Percentiles rank a stretch among this genome's conserved stretches.
Conservation (phyloP, 2,797 vertebrate species). For the Platalea minor region DNA sequence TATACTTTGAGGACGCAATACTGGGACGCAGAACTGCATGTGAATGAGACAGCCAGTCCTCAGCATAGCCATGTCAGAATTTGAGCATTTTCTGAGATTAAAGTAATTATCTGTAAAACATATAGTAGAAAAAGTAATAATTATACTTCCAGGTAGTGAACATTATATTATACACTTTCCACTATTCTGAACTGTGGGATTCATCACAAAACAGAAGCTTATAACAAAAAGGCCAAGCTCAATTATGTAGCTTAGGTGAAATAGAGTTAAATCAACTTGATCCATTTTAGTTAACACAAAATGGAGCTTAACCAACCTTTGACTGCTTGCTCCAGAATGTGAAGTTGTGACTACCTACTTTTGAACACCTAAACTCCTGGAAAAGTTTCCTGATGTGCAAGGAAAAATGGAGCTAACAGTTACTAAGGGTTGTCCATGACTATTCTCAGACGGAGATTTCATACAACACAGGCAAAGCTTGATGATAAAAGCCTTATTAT, state of each 20-base stretch:
- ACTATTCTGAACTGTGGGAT: not conserved
- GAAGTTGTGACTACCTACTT: not conserved
- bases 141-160: not conserved
- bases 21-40: not conserved
- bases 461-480: not conserved
- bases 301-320: not conserved
- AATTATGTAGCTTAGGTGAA: not conserved
- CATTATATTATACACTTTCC: not conserved
- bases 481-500: not conserved
- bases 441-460: not conserved
- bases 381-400: not conserved
- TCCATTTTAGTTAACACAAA: not conserved
- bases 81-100: not conserved
- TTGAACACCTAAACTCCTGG: not conserved
- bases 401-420: not conserved
- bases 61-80: not conserved
- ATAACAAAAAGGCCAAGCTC: not conserved
- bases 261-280: not conserved
- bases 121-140: not conserved
- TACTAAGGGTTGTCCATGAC: not conserved
- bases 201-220: not conserved
- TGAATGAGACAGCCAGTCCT: not conserved
- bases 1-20: not conserved
- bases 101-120: not conserved
- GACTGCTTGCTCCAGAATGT: not conserved